Conservation (phyloP, 1,140 invertebrate species). For the Idris sp. region DNA sequence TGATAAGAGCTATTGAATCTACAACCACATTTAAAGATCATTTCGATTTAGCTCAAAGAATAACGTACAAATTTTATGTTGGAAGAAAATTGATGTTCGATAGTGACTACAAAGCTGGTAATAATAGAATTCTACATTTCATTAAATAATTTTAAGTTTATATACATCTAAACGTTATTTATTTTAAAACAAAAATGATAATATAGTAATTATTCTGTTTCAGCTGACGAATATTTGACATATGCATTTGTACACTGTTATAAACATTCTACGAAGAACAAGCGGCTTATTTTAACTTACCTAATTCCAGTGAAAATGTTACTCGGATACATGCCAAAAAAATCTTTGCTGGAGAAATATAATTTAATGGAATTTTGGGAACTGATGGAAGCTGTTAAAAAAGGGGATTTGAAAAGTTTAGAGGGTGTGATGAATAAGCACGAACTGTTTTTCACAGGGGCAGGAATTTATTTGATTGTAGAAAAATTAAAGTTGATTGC, state of each 20-base stretch:
- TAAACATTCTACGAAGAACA: conserved; percentile 89
- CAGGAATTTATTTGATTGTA: conserved; percentile 97
- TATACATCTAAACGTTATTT: conserved; percentile 2
- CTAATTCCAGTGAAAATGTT: conserved; percentile 98
- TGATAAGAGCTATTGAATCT: conserved; percentile 97
- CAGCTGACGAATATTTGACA: conserved; percentile 93
- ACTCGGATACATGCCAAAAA: conserved; percentile 92
- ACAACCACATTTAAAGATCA: conserved; percentile 90
- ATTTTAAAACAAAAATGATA: neutral
- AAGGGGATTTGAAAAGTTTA: conserved; percentile 91
- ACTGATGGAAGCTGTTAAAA: conserved; percentile 90
- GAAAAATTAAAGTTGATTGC: conserved; percentile 97
- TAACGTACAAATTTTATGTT: conserved; percentile 98
- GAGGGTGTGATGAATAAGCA: conserved; percentile 91
- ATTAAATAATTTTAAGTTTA: no score
- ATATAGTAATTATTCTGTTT: conserved; percentile 63
- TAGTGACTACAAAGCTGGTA: conserved; percentile 93
- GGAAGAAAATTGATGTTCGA: conserved; percentile 99
- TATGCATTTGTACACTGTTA: conserved; percentile 97
- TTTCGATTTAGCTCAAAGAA: conserved; percentile 91
- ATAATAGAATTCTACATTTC: no score
- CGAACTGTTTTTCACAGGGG: conserved; percentile 95
- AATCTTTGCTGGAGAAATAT: conserved; percentile 90
- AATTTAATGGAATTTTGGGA: conserved; percentile 94
- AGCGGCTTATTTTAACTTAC: conserved; percentile 96